Conservation (phyloP, 2,797 vertebrate genomes). For the Periparus ater region DNA sequence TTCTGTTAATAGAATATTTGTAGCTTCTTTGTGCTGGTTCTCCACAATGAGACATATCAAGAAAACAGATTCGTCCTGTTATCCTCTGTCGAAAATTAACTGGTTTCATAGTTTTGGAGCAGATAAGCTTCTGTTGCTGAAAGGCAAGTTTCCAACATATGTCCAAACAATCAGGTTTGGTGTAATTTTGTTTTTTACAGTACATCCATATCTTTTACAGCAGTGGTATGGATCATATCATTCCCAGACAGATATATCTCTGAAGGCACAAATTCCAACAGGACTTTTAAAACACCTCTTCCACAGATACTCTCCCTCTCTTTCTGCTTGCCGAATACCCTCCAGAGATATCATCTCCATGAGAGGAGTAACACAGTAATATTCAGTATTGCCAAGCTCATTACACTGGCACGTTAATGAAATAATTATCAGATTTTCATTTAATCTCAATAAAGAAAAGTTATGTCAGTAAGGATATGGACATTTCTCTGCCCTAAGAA, state of each 20-base stretch:
- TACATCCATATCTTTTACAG: not conserved
- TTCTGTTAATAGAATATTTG: not conserved
- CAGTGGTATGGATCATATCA: not conserved
- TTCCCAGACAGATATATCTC: not conserved
- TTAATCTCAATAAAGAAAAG: not conserved
- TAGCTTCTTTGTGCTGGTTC: not conserved
- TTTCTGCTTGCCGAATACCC: not conserved
- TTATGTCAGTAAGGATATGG: not conserved
- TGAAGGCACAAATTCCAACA: not conserved
- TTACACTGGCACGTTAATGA: not conserved
- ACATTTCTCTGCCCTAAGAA: not conserved
- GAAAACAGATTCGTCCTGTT: not conserved
- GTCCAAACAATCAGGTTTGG: not conserved
- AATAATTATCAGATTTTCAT: not conserved
- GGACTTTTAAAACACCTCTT: not conserved
- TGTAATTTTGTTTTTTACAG: not conserved
- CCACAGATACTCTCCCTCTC: not conserved
- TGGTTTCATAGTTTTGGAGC: not conserved
- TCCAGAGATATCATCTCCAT: not conserved
- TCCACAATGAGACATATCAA: not conserved
- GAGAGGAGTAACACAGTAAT: not conserved
- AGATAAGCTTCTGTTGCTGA: not conserved
- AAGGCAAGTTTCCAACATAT: not conserved
- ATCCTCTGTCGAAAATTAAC: not conserved
- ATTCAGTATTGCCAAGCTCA: not conserved